phyloP scores from a whole-genome alignment of 2,113 vertebrate species.

The Nanorana parkeri region DNA sequence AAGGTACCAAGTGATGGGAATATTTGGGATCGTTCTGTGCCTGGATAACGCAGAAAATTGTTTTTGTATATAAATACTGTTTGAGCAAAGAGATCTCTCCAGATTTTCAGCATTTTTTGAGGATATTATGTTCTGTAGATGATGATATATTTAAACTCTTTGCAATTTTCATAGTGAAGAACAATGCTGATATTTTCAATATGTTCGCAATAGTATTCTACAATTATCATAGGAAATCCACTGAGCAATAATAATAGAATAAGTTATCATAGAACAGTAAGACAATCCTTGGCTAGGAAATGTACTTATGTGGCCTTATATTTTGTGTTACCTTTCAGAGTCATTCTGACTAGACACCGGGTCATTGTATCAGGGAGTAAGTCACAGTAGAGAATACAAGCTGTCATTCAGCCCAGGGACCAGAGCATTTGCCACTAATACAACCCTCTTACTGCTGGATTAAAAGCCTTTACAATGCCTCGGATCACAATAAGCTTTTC shows the following conservation, averaged over 20 bases:
- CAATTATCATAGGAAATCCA: not conserved
- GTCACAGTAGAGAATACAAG: conserved; percentile 25
- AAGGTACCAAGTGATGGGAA: too few relatives aligned
- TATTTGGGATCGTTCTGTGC: too few relatives aligned
- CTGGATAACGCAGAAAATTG: too few relatives aligned
- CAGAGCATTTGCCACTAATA: conserved; percentile 56
- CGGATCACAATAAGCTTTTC: conserved; percentile 30
- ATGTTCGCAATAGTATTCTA: too few relatives aligned
- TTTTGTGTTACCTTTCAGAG: not conserved
- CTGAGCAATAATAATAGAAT: not conserved
- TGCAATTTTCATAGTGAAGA: too few relatives aligned
- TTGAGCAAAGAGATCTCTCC: too few relatives aligned
- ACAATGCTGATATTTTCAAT: too few relatives aligned
- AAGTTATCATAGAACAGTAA: not conserved
- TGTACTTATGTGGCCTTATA: not conserved
- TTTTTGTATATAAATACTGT: too few relatives aligned
- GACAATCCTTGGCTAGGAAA: not conserved
- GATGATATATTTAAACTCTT: too few relatives aligned
- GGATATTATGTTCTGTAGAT: too few relatives aligned
- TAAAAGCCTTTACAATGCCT: conserved; percentile 22
- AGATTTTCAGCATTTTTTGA: too few relatives aligned
- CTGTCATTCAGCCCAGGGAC: conserved; percentile 23
- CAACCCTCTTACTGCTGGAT: conserved; percentile 65
- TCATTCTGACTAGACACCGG: conserved; percentile 22
- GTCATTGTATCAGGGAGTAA: conserved; percentile 27